Conservation (phyloP, 2,113 vertebrate species). For the Cinclus cinclus region DNA sequence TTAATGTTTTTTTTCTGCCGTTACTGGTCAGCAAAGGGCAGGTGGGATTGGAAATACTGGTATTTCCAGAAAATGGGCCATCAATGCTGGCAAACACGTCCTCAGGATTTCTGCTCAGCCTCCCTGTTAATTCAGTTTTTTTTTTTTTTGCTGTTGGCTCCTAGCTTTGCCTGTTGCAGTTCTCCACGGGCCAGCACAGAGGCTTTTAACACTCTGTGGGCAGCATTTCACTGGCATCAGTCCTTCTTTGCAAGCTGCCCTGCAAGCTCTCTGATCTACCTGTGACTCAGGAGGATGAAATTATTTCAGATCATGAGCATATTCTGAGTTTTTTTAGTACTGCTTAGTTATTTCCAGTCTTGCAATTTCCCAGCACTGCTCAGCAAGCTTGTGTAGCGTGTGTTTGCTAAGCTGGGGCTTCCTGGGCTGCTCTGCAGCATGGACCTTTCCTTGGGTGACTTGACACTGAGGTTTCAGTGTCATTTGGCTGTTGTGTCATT, state of each 20-base stretch:
- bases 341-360: background rate
- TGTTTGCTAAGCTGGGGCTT: background rate
- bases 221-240: background rate
- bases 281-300: background rate
- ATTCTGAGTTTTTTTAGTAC: background rate
- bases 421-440: fast-evolving
- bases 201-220: fast-evolving
- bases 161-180: background rate
- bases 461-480: background rate
- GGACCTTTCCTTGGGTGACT: background rate
- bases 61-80: background rate
- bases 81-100: background rate
- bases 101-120: background rate
- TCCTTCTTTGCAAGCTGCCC: background rate
- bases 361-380: background rate
- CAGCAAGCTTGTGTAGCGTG: background rate
- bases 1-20: background rate
- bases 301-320: background rate
- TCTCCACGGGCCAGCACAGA: fast-evolving
- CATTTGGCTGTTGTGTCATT: background rate
- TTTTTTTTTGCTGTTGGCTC: background rate
- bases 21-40: background rate
- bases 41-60: background rate
- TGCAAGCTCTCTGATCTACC: background rate
- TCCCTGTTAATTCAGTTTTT: background rate